phyloP scores from a whole-genome alignment of 92 coral and sea anemone genomes.

The Montipora capitata region DNA sequence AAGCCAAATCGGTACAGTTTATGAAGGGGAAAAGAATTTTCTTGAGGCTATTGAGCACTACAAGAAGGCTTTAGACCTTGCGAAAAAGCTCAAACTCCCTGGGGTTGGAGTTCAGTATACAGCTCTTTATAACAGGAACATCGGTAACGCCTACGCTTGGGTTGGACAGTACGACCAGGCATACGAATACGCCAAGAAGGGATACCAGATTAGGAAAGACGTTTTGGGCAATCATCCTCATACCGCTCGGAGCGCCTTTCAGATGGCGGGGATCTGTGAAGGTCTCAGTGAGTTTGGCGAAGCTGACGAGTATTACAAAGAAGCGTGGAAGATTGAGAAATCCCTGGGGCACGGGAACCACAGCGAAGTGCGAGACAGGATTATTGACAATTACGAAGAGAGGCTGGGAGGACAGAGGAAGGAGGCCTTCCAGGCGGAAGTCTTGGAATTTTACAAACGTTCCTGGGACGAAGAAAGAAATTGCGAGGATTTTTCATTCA shows the following conservation, averaged over 20 bases:
- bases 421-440: constrained; percentile 11
- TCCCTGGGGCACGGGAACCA: constrained; percentile 61
- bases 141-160: constrained; percentile 61
- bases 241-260: constrained; percentile 69
- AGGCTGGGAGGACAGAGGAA: neutral
- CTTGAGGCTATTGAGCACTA: constrained; percentile 47
- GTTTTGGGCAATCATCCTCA: constrained; percentile 65
- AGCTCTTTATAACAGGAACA: constrained; percentile 72
- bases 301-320: constrained; percentile 58
- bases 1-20: constrained; percentile 64
- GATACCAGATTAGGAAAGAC: constrained; percentile 59
- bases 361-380: constrained; percentile 59
- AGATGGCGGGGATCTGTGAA: constrained; percentile 56
- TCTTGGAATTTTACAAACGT: constrained; percentile 31
- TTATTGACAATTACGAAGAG: neutral
- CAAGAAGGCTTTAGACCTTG: constrained; percentile 65
- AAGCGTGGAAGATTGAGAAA: constrained; percentile 74
- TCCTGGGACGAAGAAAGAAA: constrained; percentile 44
- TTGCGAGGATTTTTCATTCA: constrained; percentile 22
- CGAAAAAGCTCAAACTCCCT: constrained; percentile 54
- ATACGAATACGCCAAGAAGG: constrained; percentile 50
- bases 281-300: constrained; percentile 20
- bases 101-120: constrained; percentile 54
- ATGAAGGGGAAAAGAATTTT: constrained; percentile 44
- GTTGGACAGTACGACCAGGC: constrained; percentile 40